phyloP scores from a whole-genome alignment of 2,113 vertebrate genomes.

The Gadus macrocephalus region DNA sequence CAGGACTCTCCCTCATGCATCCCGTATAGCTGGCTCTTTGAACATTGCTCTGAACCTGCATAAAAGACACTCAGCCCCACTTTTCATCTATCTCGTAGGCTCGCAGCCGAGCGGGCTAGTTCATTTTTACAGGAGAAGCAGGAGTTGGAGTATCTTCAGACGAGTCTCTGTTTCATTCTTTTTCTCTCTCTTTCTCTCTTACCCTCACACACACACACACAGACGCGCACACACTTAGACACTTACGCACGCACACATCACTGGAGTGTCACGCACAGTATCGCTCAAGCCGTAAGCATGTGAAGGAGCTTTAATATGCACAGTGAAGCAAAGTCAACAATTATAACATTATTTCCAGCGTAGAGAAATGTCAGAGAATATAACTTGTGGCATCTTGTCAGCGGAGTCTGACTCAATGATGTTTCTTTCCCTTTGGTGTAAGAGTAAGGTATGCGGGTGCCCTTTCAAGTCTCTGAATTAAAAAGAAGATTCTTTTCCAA shows the following conservation, averaged over 20 bases:
- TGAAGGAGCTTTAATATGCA: slow-evolving; percentile 65
- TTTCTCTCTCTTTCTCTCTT: slow-evolving; percentile 21
- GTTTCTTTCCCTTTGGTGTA: slow-evolving; percentile 61
- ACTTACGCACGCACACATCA: slow-evolving; percentile 22
- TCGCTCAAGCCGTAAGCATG: slow-evolving; percentile 61
- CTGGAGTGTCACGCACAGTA: slow-evolving; percentile 58
- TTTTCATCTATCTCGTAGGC: slow-evolving; percentile 70
- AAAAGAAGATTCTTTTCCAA: slow-evolving; percentile 48
- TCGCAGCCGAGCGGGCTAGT: slow-evolving; percentile 58
- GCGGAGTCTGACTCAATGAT: slow-evolving; percentile 57
- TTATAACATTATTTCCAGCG: slow-evolving; percentile 70
- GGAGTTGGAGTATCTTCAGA: slow-evolving; percentile 59
- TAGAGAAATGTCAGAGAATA: slow-evolving; percentile 63
- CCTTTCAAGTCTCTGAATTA: slow-evolving; percentile 56
- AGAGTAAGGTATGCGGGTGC: slow-evolving; percentile 49
- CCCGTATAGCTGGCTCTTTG: slow-evolving; percentile 63
- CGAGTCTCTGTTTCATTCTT: slow-evolving; percentile 27
- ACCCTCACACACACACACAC: neutral
- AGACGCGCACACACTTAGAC: slow-evolving; percentile 13
- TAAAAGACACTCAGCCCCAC: slow-evolving; percentile 67
- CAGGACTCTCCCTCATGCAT: slow-evolving; percentile 40
- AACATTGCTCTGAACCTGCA: slow-evolving; percentile 71
- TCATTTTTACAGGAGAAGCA: slow-evolving; percentile 61
- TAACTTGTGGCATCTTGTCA: slow-evolving; percentile 67
- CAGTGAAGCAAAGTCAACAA: slow-evolving; percentile 68